A percentile compares a stretch with the other conserved stretches of the same genome.
Conservation (phyloP, 2,797 vertebrate species). For the Intellagama lesueurii region DNA sequence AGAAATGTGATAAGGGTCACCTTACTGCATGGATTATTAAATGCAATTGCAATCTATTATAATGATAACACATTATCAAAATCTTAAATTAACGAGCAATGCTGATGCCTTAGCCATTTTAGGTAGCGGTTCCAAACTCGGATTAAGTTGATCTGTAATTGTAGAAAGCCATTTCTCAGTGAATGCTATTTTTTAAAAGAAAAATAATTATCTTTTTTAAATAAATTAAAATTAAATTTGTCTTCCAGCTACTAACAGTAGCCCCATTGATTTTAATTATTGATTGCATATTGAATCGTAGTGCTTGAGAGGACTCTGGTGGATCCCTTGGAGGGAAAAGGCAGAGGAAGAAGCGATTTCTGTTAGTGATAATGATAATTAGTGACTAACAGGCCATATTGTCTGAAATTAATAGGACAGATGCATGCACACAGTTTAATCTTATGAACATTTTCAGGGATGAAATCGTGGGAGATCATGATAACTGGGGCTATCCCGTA, state of each 20-base stretch:
- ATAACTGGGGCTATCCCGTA: not conserved
- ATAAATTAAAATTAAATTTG: slow-evolving; percentile 29
- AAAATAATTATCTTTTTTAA: slow-evolving; percentile 52
- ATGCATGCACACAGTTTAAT: slow-evolving; percentile 21
- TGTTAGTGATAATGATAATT: slow-evolving; percentile 28
- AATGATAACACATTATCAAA: not conserved
- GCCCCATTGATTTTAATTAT: slow-evolving; percentile 45
- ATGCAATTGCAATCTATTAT: not conserved
- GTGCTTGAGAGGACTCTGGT: not conserved
- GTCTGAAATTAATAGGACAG: slow-evolving; percentile 31
- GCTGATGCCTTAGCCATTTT: not conserved
- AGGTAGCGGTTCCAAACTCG: not conserved
- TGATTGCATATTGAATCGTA: slow-evolving; percentile 34
- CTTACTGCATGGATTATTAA: no score
- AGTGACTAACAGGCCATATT: not conserved
- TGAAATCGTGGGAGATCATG: not conserved
- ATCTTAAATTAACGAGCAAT: not conserved
- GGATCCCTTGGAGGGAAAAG: not conserved
- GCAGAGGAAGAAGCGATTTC: not conserved
- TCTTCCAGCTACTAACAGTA: slow-evolving; percentile 23
- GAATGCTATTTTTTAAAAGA: slow-evolving; percentile 48
- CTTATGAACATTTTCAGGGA: slow-evolving; percentile 3
- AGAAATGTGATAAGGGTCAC: no score
- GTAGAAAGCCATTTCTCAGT: slow-evolving; percentile 35
- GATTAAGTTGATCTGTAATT: not conserved